phyloP scores from a whole-genome alignment of 2,888 invertebrate genomes.

The Cosmia pyralina region DNA sequence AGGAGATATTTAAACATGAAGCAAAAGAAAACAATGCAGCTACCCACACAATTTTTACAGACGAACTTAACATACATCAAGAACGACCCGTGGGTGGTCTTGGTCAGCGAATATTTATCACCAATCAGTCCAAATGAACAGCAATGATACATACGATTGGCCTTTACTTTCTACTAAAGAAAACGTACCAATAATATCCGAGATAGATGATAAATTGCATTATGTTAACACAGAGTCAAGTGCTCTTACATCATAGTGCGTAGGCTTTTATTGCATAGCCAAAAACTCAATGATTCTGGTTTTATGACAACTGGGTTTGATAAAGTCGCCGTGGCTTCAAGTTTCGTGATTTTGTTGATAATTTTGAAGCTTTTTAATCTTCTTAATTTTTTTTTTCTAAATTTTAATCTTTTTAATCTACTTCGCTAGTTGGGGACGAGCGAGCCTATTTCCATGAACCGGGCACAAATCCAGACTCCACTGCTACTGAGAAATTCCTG shows the following conservation, averaged over 20 bases:
- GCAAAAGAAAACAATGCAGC: conserved; percentile 53
- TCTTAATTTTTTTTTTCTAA: too few relatives aligned
- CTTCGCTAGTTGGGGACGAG: too few relatives aligned
- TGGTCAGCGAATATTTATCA: conserved; percentile 52
- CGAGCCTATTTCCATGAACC: neutral
- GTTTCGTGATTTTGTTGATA: conserved; percentile 26
- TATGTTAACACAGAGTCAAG: conserved; percentile 44
- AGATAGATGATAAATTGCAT: conserved; percentile 46
- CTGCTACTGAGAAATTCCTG: neutral
- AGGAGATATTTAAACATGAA: conserved; percentile 40
- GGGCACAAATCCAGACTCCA: neutral
- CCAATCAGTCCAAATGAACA: conserved; percentile 45
- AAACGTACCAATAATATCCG: conserved; percentile 30
- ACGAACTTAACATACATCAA: conserved; percentile 42
- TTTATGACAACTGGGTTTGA: conserved; percentile 44
- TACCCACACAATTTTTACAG: conserved; percentile 43
- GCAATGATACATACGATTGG: conserved; percentile 33
- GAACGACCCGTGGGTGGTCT: conserved; percentile 55
- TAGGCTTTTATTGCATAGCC: conserved; percentile 63
- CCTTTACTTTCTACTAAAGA: conserved; percentile 64
- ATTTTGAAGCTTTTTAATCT: neutral
- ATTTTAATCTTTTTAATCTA: too few relatives aligned
- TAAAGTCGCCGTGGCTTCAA: conserved; percentile 9
- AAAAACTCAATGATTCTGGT: conserved; percentile 48
- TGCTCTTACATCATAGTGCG: conserved; percentile 58